Evolutionary conservation across 1,140 invertebrate genomes (phyloP).

Genomic region (Bombyx mandarina): DNA sequence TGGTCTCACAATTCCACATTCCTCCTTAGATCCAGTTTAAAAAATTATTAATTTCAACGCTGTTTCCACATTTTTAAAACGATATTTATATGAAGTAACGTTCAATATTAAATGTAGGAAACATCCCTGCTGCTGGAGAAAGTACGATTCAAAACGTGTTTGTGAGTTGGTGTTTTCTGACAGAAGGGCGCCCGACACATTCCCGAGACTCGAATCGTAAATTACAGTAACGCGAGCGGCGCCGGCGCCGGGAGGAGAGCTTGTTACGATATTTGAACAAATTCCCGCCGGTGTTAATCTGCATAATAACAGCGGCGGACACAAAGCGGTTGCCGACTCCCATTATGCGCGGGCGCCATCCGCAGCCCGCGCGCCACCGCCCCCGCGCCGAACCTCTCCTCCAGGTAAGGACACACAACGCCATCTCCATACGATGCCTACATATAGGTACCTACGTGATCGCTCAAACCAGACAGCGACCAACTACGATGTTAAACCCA

Average conservation of each 20-base stretch:
- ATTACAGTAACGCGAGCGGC: conserved; percentile 52
- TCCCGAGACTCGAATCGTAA: conserved; percentile 57
- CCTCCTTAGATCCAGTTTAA: too few species aligned
- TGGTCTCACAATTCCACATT: too few species aligned
- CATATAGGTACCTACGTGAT: conserved; percentile 4
- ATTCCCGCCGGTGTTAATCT: conserved; percentile 69
- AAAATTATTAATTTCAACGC: too few species aligned
- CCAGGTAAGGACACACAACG: background rate
- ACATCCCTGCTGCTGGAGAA: too few species aligned
- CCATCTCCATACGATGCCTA: background rate
- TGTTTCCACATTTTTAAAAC: too few species aligned
- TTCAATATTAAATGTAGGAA: too few species aligned
- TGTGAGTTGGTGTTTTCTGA: too few species aligned
- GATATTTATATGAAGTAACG: too few species aligned
- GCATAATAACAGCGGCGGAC: conserved; percentile 65
- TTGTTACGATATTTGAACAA: conserved; percentile 69
- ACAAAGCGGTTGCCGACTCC: conserved; percentile 59
- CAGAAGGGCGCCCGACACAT: conserved; percentile 33
- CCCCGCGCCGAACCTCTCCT: conserved; percentile 13
- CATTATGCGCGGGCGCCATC: conserved; percentile 60
- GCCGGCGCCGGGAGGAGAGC: conserved; percentile 58
- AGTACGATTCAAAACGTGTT: too few species aligned
- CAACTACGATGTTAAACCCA: conserved; percentile 23
- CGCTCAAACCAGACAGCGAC: conserved; percentile 8
- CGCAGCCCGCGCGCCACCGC: conserved; percentile 23